These are phyloP conservation scores for Epistrophe grossulariae DNA, from an alignment of 2,888 invertebrate species.

Conservation along the genomic window DNA sequence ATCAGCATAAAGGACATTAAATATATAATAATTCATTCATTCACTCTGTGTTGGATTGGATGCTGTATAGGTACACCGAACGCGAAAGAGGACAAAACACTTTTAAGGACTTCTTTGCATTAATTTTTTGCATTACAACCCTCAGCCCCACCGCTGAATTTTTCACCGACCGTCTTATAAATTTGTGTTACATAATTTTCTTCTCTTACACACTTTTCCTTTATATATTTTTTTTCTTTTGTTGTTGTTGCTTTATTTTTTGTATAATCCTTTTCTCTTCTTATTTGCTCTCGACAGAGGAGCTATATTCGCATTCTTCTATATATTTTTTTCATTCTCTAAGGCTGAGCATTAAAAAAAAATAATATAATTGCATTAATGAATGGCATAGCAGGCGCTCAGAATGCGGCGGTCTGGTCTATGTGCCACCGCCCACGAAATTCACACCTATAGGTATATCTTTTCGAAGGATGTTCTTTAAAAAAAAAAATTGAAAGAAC, in stretches of 20 bases:
- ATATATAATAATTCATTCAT: conserved; percentile 35
- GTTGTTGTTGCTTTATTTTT: conserved; percentile 21
- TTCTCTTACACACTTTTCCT: conserved; percentile 42
- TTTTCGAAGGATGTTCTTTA: conserved; percentile 16
- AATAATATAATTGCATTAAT: conserved; percentile 57
- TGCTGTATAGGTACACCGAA: background rate
- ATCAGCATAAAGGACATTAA: conserved; percentile 24
- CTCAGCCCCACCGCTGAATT: background rate
- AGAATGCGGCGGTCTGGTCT: conserved; percentile 37
- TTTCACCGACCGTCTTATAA: conserved; percentile 18
- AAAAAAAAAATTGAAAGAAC: background rate
- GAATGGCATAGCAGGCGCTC: conserved; percentile 54
- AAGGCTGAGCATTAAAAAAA: conserved; percentile 10
- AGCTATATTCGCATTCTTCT: conserved; percentile 17
- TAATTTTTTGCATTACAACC: background rate
- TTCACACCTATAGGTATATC: conserved; percentile 39
- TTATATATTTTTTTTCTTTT: conserved; percentile 13
- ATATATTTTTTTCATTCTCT: conserved; percentile 2
- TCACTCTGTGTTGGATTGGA: background rate
- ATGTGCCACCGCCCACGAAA: conserved; percentile 60
- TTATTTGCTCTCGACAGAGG: conserved; percentile 24
- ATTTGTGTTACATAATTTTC: conserved; percentile 71
- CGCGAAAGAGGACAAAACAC: conserved; percentile 18
- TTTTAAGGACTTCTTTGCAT: conserved; percentile 24
- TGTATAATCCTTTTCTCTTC: conserved; percentile 9